Percentiles rank a stretch among this genome's conserved stretches.
These are phyloP conservation scores for Raillietiella orientalis DNA, from an alignment of 2,888 invertebrate genomes.

Conservation along the genomic window DNA sequence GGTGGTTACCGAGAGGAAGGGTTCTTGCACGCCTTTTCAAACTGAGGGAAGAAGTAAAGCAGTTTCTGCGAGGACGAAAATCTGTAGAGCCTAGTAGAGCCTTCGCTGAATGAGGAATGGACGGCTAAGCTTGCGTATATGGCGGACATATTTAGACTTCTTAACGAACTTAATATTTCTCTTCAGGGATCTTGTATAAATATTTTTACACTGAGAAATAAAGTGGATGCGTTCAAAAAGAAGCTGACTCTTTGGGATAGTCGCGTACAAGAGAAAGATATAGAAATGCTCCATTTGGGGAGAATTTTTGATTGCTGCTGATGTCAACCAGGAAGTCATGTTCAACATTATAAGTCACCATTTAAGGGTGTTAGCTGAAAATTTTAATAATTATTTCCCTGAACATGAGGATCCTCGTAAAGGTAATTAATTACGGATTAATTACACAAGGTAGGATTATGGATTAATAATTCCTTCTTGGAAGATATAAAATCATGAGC, in stretches of 20 bases:
- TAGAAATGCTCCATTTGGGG: neutral
- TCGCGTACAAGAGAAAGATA: constrained; percentile 3
- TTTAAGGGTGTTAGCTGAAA: constrained; percentile 4
- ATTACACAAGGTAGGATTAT: too few relatives aligned
- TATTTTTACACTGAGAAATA: constrained; percentile 5
- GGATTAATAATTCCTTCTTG: too few relatives aligned
- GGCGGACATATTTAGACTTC: constrained; percentile 5
- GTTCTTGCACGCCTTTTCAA: constrained; percentile 5
- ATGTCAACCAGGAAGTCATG: constrained; percentile 3
- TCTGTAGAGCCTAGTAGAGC: neutral
- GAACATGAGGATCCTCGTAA: constrained; percentile 5
- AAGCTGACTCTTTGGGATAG: constrained; percentile 4
- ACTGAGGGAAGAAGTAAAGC: constrained; percentile 4
- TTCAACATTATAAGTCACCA: constrained; percentile 4
- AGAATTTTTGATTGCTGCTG: too few relatives aligned
- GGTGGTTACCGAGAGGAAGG: constrained; percentile 6
- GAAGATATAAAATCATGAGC: too few relatives aligned
- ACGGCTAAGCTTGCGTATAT: constrained; percentile 4
- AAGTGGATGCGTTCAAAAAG: constrained; percentile 3
- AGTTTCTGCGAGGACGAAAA: constrained; percentile 5
- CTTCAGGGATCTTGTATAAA: constrained; percentile 4
- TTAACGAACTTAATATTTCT: constrained; percentile 5
- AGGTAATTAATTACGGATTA: constrained; percentile 4
- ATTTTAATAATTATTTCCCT: constrained; percentile 5
- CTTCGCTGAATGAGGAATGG: neutral